These are phyloP conservation scores for Drosophila kuntzei DNA, from an alignment of 2,888 invertebrate genomes.

Conservation along the genomic window DNA sequence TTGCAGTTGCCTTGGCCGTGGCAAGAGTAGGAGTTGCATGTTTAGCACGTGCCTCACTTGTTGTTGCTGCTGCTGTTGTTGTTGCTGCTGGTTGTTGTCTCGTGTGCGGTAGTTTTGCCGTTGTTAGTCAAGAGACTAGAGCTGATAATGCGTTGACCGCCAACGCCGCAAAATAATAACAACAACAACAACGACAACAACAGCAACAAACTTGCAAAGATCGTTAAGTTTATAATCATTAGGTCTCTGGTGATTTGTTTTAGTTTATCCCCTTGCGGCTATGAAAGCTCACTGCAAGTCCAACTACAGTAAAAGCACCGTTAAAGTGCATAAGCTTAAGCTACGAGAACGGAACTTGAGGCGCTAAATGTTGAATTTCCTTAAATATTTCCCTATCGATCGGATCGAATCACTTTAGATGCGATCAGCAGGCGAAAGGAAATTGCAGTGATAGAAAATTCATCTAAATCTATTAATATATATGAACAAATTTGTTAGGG, in stretches of 20 bases:
- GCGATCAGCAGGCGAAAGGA: constrained; percentile 23
- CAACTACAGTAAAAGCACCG: constrained; percentile 40
- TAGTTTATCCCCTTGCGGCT: constrained; percentile 40
- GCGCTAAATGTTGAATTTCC: constrained; percentile 37
- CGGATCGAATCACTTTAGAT: constrained; percentile 13
- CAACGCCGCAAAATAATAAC: constrained; percentile 72
- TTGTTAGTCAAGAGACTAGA: constrained; percentile 34
- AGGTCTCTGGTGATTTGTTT: constrained; percentile 54
- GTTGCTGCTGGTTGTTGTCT: constrained; percentile 35
- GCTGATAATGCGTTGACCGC: constrained; percentile 79
- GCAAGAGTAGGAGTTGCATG: constrained; percentile 81
- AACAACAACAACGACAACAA: constrained; percentile 32
- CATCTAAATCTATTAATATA: constrained; percentile 18
- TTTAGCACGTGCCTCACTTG: constrained; percentile 79
- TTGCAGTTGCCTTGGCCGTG: constrained; percentile 55
- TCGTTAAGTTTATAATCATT: constrained; percentile 77
- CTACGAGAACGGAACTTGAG: constrained; percentile 40
- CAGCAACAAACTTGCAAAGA: constrained; percentile 44
- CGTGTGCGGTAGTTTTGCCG: constrained; percentile 65
- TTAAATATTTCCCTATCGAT: constrained; percentile 10
- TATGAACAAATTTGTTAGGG: background rate
- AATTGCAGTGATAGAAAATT: constrained; percentile 22
- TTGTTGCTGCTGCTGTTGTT: constrained; percentile 33
- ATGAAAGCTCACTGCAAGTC: constrained; percentile 50
- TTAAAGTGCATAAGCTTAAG: constrained; percentile 30